These are phyloP conservation scores for Mya arenaria DNA, from an alignment of 1,140 invertebrate species.

Conservation along the genomic window DNA sequence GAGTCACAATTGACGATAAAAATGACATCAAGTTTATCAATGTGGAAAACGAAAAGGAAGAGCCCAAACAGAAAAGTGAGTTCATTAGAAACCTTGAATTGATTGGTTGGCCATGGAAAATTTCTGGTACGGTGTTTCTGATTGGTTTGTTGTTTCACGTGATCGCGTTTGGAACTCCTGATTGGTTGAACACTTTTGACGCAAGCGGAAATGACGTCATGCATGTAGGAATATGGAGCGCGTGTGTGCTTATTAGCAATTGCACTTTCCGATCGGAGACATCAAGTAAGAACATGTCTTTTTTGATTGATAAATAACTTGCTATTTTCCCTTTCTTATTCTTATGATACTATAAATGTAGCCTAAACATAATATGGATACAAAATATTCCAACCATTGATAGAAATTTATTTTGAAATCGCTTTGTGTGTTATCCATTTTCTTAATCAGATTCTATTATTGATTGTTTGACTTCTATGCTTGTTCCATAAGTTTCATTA, in stretches of 20 bases:
- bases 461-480: too few relatives aligned
- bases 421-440: too few relatives aligned
- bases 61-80: background rate
- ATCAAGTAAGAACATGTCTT: too few relatives aligned
- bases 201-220: background rate
- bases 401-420: too few relatives aligned
- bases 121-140: conserved; percentile 8
- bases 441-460: too few relatives aligned
- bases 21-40: background rate
- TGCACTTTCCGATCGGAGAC: conserved; percentile 5
- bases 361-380: too few relatives aligned
- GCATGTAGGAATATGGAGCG: conserved; percentile 25
- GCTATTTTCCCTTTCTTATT: too few relatives aligned
- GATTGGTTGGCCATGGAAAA: conserved; percentile 17
- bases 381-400: too few relatives aligned
- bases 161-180: conserved; percentile 20
- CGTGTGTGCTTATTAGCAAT: background rate
- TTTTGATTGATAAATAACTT: too few relatives aligned
- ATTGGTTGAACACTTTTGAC: conserved; percentile 15
- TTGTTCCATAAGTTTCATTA: too few relatives aligned
- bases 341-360: too few relatives aligned
- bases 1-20: conserved; percentile 18
- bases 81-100: conserved; percentile 11
- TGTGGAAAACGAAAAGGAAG: background rate
- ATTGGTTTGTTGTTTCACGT: conserved; percentile 30